Base-by-base conservation (phyloP, 2,113 vertebrate species). In the Paradoxurus hermaphroditus region DNA sequence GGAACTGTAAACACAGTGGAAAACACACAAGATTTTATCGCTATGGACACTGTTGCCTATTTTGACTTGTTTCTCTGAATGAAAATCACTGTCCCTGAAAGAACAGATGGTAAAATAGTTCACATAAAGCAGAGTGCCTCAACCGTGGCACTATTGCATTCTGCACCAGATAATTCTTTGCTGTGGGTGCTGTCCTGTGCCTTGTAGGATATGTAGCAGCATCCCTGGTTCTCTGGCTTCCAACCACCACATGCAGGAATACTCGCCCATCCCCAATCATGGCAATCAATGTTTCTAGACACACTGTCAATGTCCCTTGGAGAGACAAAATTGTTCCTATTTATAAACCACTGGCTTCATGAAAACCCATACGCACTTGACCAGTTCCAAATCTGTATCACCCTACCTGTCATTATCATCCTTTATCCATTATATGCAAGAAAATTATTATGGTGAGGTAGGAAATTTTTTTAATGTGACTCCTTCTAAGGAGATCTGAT, bases 61-160 rank as follows among this genome's bases (percentile, higher is more conserved):
- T 95, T 81, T 95, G 73, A 91, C 49, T 67, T 75, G 15, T 34
- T 96, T 95, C 36, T 96, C 63, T 95, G 84, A 93, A 77, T 86
- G 31, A 90, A 96, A 97, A 83, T 68, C 78, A 91, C 14, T 75
- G 23, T 86, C 23, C 82, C 23, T 70, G 34, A 90, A 97, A 86
- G 53, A 90, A 86, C 25, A 65, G 92, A 82, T 51, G 23, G 15
- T 1, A 95, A 73, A 87, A 75, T 1, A 39, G 4, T 83, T 81
- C 56, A 86, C 67, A 86, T 94, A 89, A 94, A 92, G 51, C 51
- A 88, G 25, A 44, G 56, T 36, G 89, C 86, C 62, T 96, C 14
- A 23, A 12, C 9, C 36, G 68, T 13, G 36, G n/a, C 51, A 39
- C 7, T 19, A 44, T 0, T 73, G 7, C n/a, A 93, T 53, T 51